Evolutionary conservation across 2,888 invertebrate species (phyloP), one percentile per base, ranked within the genome.

Genomic region (Eucera pruinosa): DNA sequence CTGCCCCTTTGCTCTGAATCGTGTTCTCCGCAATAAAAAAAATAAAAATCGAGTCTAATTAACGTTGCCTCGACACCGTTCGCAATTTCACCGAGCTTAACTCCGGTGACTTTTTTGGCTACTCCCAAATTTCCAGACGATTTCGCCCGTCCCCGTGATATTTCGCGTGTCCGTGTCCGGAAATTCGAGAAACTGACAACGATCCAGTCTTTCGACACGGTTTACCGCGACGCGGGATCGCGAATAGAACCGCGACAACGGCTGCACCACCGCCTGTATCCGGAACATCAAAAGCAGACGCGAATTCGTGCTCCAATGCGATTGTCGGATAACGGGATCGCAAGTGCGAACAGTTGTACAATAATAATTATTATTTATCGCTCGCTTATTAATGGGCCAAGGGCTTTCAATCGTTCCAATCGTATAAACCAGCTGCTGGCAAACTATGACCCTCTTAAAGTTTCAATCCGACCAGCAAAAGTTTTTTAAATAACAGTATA

Each of bases 31-130:
- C 18, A 2, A n/a, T n/a, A n/a, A n/a, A 7, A 7, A 36, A 36
- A 36, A 36, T 11, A 74, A 74, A 74, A 65, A 66, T 61, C 45
- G 25, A 43, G 39, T 61, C 36, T 66, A 74, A 74, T 75, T 75
- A 75, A 74, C 52, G 45, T 33, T 11, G 23, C n/a, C n/a, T 50
- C 15, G 36, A 43, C 4, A 15, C 41, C 48, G 15, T 36, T 64
- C n/a, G 33, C 57, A 52, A 30, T 50, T 62, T 15, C 33, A n/a
- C 0, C 39, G 18, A 0, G 0, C 0, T 18, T n/a, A 3, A 13
- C 30, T 25, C 30, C 4, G 7, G 25, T n/a, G n/a, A 55, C 36
- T 39, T 36, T 54, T 11, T 54, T 33, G 36, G 25, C 60, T 11
- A 41, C 45, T 41, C 13, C 25, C 30, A 23, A 48, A 50, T 50